Conservation (phyloP, 2,113 vertebrate genomes). For the Chlorocebus sabaeus region DNA sequence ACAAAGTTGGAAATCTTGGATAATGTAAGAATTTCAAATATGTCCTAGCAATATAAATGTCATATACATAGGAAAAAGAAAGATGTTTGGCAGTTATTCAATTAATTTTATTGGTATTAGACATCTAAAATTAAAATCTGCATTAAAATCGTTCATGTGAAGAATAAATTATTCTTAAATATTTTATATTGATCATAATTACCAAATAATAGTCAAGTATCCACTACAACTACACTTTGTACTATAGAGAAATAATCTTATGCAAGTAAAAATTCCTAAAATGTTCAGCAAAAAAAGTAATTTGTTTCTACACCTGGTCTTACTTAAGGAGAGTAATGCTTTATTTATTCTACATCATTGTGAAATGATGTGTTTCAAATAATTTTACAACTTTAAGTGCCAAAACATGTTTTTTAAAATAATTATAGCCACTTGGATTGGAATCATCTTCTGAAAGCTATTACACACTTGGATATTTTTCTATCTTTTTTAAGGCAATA, state of each 20-base stretch:
- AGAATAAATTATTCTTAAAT: slow-evolving; percentile 19
- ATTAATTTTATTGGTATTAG: background rate
- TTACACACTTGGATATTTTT: slow-evolving; percentile 41
- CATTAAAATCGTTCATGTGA: slow-evolving; percentile 22
- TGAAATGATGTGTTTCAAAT: slow-evolving; percentile 74
- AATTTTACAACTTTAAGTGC: slow-evolving; percentile 69
- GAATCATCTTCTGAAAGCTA: slow-evolving; percentile 52
- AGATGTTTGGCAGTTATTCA: background rate
- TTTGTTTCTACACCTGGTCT: slow-evolving; percentile 76
- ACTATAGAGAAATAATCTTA: slow-evolving; percentile 39
- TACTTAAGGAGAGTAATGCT: slow-evolving; percentile 72
- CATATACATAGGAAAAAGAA: background rate
- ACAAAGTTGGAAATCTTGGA: background rate
- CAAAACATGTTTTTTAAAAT: slow-evolving; percentile 66
- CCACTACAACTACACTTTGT: background rate
- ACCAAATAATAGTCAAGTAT: slow-evolving; percentile 14
- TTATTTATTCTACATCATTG: slow-evolving; percentile 76
- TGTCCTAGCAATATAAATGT: slow-evolving; percentile 13
- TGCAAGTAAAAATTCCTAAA: slow-evolving; percentile 34
- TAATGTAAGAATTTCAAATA: slow-evolving; percentile 33
- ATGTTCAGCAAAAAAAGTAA: background rate
- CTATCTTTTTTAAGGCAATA: slow-evolving; percentile 33
- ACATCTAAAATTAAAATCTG: slow-evolving; percentile 45
- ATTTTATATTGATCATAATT: slow-evolving; percentile 17
- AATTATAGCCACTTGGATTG: slow-evolving; percentile 65